phyloP scores from a whole-genome alignment of 2,888 invertebrate species.

The Rhogogaster chlorosoma region DNA sequence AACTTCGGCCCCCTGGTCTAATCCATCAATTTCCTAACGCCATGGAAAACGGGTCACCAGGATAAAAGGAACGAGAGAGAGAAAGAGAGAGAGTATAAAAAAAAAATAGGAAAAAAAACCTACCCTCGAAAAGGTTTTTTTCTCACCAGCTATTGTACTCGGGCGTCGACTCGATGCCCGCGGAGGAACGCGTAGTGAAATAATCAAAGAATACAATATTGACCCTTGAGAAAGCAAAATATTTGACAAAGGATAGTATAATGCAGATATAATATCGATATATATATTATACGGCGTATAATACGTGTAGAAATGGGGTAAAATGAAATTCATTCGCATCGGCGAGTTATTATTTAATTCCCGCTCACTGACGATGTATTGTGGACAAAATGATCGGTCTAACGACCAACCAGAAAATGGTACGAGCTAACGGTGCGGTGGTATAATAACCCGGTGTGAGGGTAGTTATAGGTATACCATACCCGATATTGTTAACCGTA shows the following conservation, averaged over 20 bases:
- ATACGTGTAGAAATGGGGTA: not conserved
- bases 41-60: not conserved
- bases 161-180: not conserved
- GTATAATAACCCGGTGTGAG: not conserved
- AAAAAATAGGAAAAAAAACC: not conserved
- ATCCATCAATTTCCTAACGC: not conserved
- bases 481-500: not conserved
- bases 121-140: not conserved
- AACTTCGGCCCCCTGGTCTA: not conserved
- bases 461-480: not conserved
- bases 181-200: not conserved
- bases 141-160: not conserved
- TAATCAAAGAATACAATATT: conserved; percentile 19
- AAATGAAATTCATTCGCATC: not conserved
- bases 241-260: conserved; percentile 14
- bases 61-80: not conserved
- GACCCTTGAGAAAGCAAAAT: not conserved
- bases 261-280: not conserved
- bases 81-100: not conserved
- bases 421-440: not conserved
- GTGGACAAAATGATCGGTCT: conserved; percentile 1
- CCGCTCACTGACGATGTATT: not conserved
- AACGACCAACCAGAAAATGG: not conserved
- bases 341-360: not conserved
- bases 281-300: not conserved